Evolutionary conservation across 2,888 invertebrate genomes (phyloP), one percentile per base, ranked within the genome.

Genomic region (Lissonota sp.): DNA sequence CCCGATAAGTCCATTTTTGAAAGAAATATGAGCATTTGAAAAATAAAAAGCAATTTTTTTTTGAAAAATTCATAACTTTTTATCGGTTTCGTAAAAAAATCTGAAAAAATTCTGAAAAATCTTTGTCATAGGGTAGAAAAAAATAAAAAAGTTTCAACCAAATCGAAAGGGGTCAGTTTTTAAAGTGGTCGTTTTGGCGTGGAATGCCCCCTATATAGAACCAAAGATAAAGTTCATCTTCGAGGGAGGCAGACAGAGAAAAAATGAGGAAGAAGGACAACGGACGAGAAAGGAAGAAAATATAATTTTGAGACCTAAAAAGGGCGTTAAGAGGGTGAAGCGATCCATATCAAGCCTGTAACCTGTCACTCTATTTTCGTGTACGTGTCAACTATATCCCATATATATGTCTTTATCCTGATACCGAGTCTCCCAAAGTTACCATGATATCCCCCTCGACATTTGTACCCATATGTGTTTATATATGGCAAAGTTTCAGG

Each of bases 391-490:
- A 51, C 57, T 70, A 57, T 80, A 44, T 16, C 44, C 6, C 12
- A 57, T 14, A n/a, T 7, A 14, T 39, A 44, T 71, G 66, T 79
- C 51, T 64, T 37, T 75, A 70, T 76, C 80, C 26, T 26, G 69
- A 63, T 70, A 70, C 55, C 73, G 6, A 57, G 63, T 26, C 8
- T 72, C 8, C 62, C 26, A 26, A 26, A 26, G 26, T 26, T 26
- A n/a, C 63, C 37, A 14, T 57, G 73, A 70, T 40, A 51, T 44
- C 66, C 42, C 60, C 26, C 37, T 53, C 55, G 12, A 49, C 42
- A 75, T 40, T 60, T 42, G 67, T 75, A 14, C 10, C 67, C 75
- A 60, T 60, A 67, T 51, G 67, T 66, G 57, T 74, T 72, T 63
- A 55, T 7, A 49, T 16, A 12, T 14, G 14, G 14, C 53, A 26